Evolutionary conservation across 2,888 invertebrate species (phyloP).

Genomic region (Lepetodrilus schrolli): DNA sequence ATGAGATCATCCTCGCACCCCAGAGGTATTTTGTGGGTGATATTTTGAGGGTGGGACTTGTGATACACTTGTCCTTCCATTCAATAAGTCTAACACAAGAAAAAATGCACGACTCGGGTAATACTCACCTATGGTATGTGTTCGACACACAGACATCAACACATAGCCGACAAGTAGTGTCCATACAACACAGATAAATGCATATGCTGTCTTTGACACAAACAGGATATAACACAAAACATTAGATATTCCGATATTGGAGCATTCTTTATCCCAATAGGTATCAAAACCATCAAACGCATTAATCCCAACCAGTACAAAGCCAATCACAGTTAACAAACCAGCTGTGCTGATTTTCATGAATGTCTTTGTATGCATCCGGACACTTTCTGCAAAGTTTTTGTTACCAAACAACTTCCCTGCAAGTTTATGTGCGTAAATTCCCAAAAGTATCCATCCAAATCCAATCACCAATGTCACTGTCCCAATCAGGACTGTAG

Average conservation of each 20-base stretch:
- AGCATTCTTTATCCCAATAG: conserved; percentile 6
- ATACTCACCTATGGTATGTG: conserved; percentile 76
- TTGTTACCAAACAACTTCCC: conserved; percentile 73
- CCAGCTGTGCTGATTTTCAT: conserved; percentile 74
- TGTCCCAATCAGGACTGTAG: conserved; percentile 71
- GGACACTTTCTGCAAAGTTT: conserved; percentile 73
- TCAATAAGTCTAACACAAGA: too few relatives aligned
- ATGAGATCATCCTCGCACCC: too few relatives aligned
- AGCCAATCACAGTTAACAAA: conserved; percentile 64
- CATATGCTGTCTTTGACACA: conserved; percentile 68
- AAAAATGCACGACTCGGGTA: too few relatives aligned
- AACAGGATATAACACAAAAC: conserved; percentile 69
- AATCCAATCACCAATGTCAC: conserved; percentile 71
- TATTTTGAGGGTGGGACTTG: too few relatives aligned
- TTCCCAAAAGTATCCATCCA: conserved; percentile 74
- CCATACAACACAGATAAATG: conserved; percentile 73
- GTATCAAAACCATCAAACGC: conserved; percentile 34
- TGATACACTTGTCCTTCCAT: too few relatives aligned
- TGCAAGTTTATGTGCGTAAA: conserved; percentile 75
- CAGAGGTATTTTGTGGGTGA: too few relatives aligned
- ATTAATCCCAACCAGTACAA: conserved; percentile 58
- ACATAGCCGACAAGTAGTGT: conserved; percentile 74
- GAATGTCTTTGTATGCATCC: conserved; percentile 75
- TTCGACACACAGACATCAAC: conserved; percentile 76
- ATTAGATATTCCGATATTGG: conserved; percentile 42